Conservation (phyloP, 2,113 vertebrate species). For the Tringa solitaria region DNA sequence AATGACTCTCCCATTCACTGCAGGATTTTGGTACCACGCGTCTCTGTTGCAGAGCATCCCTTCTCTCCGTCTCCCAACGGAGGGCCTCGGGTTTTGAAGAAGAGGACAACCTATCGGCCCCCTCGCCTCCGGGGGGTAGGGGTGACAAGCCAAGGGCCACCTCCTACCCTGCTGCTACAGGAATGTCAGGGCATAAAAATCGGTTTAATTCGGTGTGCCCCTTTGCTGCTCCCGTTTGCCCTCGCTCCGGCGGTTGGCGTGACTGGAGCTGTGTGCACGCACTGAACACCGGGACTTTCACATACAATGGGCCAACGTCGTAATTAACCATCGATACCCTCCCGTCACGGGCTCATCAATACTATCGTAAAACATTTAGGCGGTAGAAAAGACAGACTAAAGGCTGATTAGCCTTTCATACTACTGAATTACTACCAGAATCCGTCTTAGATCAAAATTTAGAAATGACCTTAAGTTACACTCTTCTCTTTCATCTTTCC, state of each 20-base stretch:
- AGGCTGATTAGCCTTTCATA: neutral
- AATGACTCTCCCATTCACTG: neutral
- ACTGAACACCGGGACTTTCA: neutral
- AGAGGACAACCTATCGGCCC: neutral
- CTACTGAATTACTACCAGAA: neutral
- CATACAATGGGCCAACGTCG: rapidly evolving
- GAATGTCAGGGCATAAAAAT: neutral
- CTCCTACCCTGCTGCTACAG: neutral
- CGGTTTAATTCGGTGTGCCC: no score
- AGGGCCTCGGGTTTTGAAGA: rapidly evolving
- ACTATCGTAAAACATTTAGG: neutral
- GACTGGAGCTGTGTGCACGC: neutral
- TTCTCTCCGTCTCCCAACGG: neutral
- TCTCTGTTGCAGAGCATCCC: neutral
- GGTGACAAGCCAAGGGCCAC: neutral
- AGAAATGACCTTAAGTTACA: neutral
- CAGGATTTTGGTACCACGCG: neutral
- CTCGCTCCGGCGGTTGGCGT: rapidly evolving
- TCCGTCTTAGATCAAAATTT: neutral
- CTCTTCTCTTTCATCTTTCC: neutral
- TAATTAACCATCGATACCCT: neutral
- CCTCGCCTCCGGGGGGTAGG: neutral
- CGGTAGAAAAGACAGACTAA: neutral
- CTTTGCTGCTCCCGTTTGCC: neutral
- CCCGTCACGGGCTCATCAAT: neutral